A percentile compares a stretch with the other conserved stretches of the same genome.
Evolutionary conservation across 2,888 invertebrate species (phyloP).

Genomic region (Nipponacmea schrenckii): DNA sequence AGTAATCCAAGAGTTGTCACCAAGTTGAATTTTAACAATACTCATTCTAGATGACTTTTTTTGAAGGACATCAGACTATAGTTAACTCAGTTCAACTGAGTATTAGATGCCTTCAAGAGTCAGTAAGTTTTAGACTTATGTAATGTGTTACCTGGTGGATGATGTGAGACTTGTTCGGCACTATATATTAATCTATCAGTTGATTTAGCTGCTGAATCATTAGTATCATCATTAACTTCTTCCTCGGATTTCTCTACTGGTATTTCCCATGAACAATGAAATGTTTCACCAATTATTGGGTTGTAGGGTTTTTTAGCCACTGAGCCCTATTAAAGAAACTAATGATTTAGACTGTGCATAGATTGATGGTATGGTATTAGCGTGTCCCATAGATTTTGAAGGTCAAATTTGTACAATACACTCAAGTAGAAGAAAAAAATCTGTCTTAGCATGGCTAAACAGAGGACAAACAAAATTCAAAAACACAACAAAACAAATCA

Average conservation of each 20-base stretch:
- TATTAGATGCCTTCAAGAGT: too few species aligned
- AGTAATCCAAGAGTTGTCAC: not conserved
- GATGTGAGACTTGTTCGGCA: constrained; percentile 71
- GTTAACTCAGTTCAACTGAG: too few species aligned
- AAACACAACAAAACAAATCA: not conserved
- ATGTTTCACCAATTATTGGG: constrained; percentile 72
- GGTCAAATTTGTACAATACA: too few species aligned
- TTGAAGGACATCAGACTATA: too few species aligned
- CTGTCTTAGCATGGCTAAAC: not conserved
- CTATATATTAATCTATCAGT: constrained; percentile 55
- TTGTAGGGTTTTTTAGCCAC: constrained; percentile 72
- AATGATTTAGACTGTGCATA: not conserved
- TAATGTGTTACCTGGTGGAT: constrained; percentile 68
- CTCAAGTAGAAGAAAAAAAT: too few species aligned
- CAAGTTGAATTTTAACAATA: not conserved
- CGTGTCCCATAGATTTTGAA: too few species aligned
- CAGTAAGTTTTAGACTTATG: too few species aligned
- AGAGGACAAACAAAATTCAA: not conserved
- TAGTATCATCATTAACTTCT: not conserved
- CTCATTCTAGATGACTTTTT: too few species aligned
- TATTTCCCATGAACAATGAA: constrained; percentile 71
- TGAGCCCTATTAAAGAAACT: constrained; percentile 56
- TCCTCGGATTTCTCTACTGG: constrained; percentile 29
- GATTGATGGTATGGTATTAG: too few species aligned
- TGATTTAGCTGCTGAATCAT: not conserved